Conservation (phyloP, 2,888 invertebrate genomes). For the Xylota sylvarum region DNA sequence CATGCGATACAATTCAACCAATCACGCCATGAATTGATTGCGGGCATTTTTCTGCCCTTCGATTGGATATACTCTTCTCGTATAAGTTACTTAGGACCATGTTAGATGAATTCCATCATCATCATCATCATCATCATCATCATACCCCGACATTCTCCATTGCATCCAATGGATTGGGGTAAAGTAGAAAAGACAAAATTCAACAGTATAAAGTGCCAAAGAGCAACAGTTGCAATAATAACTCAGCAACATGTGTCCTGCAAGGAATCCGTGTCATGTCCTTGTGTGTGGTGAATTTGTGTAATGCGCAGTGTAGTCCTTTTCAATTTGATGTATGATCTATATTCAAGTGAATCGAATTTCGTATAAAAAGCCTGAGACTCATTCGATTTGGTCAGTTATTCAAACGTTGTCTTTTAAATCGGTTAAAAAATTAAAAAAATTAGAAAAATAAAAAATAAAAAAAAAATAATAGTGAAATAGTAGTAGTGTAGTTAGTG, state of each 20-base stretch:
- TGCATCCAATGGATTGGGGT: not conserved
- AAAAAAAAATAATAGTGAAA: slow-evolving; percentile 25
- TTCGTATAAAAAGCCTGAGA: slow-evolving; percentile 68
- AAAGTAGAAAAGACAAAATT: slow-evolving; percentile 24
- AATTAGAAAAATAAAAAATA: slow-evolving; percentile 7
- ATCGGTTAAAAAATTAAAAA: slow-evolving; percentile 47
- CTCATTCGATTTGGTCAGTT: slow-evolving; percentile 55
- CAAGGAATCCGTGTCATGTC: slow-evolving; percentile 11
- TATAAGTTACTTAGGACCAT: slow-evolving; percentile 14
- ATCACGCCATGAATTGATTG: slow-evolving; percentile 33
- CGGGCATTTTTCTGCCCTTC: slow-evolving; percentile 26
- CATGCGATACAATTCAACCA: slow-evolving; percentile 45
- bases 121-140: not conserved
- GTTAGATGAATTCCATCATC: slow-evolving; percentile 15
- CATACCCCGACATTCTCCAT: not conserved
- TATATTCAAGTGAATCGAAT: slow-evolving; percentile 28
- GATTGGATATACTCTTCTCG: slow-evolving; percentile 30
- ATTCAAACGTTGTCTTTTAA: slow-evolving; percentile 64
- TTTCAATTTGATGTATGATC: slow-evolving; percentile 60
- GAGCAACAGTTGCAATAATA: slow-evolving; percentile 69
- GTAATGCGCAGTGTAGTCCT: slow-evolving; percentile 69
- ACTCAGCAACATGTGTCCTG: slow-evolving; percentile 72
- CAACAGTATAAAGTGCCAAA: slow-evolving; percentile 25
- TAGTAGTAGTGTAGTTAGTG: slow-evolving; percentile 26
- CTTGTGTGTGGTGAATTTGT: slow-evolving; percentile 45